These are phyloP conservation scores for Fundulus diaphanus DNA, from an alignment of 2,797 vertebrate species.

Conservation along the genomic window DNA sequence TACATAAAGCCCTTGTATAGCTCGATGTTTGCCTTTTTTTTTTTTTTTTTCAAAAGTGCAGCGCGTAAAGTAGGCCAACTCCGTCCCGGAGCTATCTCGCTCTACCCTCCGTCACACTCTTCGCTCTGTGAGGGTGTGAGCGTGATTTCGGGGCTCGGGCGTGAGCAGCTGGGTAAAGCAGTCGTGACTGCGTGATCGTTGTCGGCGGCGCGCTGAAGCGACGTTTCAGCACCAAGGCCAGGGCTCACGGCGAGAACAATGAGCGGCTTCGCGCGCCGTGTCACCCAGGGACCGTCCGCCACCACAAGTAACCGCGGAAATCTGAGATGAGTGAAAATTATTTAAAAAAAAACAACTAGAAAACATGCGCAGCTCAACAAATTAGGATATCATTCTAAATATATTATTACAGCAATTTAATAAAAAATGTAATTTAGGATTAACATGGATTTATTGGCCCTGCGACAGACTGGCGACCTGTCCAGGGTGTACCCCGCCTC, in stretches of 20 bases:
- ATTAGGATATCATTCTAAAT: too few species aligned
- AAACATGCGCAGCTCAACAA: background rate
- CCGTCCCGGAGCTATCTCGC: slow-evolving; percentile 65
- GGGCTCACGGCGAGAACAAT: slow-evolving; percentile 83
- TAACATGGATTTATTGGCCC: too few species aligned
- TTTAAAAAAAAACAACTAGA: background rate
- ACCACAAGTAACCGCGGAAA: slow-evolving; percentile 11
- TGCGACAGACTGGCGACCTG: too few species aligned
- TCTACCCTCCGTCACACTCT: slow-evolving; percentile 59
- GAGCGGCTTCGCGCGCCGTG: slow-evolving; percentile 68
- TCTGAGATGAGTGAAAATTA: background rate
- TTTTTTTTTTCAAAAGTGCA: slow-evolving; percentile 42
- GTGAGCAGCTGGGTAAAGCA: slow-evolving; percentile 72
- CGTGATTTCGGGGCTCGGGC: slow-evolving; percentile 55
- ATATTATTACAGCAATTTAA: background rate
- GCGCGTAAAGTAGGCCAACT: slow-evolving; percentile 74
- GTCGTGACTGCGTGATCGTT: slow-evolving; percentile 71
- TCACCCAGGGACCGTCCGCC: slow-evolving; percentile 56
- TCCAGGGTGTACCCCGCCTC: too few species aligned
- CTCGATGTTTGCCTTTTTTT: slow-evolving; percentile 33
- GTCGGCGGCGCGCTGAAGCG: slow-evolving; percentile 58
- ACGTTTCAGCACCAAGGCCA: slow-evolving; percentile 85
- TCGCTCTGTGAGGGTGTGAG: slow-evolving; percentile 63
- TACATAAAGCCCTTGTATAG: slow-evolving; percentile 12
- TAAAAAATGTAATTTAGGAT: too few species aligned